Percentiles rank a stretch among this genome's conserved stretches.
Evolutionary conservation across 1,140 invertebrate genomes (phyloP).

Genomic region (Scaptomyza graminum): DNA sequence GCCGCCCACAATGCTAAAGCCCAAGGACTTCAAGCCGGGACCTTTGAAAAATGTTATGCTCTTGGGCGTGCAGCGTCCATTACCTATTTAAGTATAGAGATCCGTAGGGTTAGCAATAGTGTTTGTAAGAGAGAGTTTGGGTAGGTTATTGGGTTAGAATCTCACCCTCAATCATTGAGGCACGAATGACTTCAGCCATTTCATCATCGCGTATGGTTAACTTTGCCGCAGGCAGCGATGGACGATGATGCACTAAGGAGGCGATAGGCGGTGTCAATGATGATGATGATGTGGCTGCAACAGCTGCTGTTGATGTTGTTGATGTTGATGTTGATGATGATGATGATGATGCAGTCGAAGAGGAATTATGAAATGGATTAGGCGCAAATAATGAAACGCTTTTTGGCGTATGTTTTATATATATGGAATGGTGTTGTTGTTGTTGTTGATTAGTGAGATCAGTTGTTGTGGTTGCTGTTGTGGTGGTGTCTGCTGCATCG

Average conservation of each 20-base stretch:
- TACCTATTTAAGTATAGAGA: constrained; percentile 43
- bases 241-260: constrained; percentile 76
- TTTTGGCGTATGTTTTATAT: constrained; percentile 76
- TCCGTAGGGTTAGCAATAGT: not conserved
- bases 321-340: constrained; percentile 50
- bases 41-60: constrained; percentile 90
- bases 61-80: constrained; percentile 65
- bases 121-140: not conserved
- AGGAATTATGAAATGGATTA: constrained; percentile 67
- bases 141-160: constrained; percentile 36
- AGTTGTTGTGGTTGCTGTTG: constrained; percentile 25
- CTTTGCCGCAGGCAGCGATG: constrained; percentile 76
- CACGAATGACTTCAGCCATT: constrained; percentile 80
- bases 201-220: constrained; percentile 80
- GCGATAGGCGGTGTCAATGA: constrained; percentile 55
- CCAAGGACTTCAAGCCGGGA: constrained; percentile 92
- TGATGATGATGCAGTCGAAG: constrained; percentile 52
- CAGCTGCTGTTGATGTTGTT: constrained; percentile 35
- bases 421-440: constrained; percentile 64
- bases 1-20: constrained; percentile 96
- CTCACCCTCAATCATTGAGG: constrained; percentile 82
- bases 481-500: constrained; percentile 23
- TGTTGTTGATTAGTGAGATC: constrained; percentile 73
- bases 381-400: constrained; percentile 69
- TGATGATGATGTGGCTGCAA: constrained; percentile 19